Base-by-base conservation (phyloP, 2,888 invertebrate species). In the Periphyllus acericola region DNA sequence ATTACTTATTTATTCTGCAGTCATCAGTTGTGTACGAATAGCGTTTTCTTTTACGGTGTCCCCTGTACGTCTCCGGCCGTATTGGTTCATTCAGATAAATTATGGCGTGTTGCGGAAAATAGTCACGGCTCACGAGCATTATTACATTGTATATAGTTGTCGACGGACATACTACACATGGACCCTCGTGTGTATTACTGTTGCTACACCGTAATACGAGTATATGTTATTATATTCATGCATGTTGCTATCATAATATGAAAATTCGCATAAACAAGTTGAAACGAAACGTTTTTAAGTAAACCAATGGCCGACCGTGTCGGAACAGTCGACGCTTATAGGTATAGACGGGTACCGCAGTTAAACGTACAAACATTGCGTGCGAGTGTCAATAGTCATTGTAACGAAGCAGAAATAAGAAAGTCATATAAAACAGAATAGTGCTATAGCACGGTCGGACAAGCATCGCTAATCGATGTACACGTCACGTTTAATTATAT, bases 341-440 rank as follows among this genome's bases (percentile, higher is more conserved):
- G n/a, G n/a, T n/a, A n/a, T n/a, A n/a, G n/a, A n/a, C n/a, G 0
- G n/a, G 14, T 72, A 36, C 72, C 11, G n/a, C 66, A 25, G 29
- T 68, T 29, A 29, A 68, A 25, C n/a, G 17, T 4, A 19, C 21
- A 66, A 68, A 40, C n/a, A 80, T 66, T 25, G 78, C 6, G 6
- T 68, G 2, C 36, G 25, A 8, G 34, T 36, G 6, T 40, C 32
- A 76, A 25, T 46, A 32, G 71, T 25, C 71, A 81, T 46, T 81
- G 68, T 81, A 46, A 81, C 71, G 25, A 14, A 81, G 25, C 3
- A 60, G n/a, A 71, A 81, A 71, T 71, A 81, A 46, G 71, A 81
- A 81, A 81, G 32, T 68, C 81, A 8, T n/a, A 36, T 29, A 68
- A 3, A 68, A 36, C 2, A 21, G n/a, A 19, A 66, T 29, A 66